phyloP scores from a whole-genome alignment of 1,140 invertebrate species.

The Tetraneura akinire region DNA sequence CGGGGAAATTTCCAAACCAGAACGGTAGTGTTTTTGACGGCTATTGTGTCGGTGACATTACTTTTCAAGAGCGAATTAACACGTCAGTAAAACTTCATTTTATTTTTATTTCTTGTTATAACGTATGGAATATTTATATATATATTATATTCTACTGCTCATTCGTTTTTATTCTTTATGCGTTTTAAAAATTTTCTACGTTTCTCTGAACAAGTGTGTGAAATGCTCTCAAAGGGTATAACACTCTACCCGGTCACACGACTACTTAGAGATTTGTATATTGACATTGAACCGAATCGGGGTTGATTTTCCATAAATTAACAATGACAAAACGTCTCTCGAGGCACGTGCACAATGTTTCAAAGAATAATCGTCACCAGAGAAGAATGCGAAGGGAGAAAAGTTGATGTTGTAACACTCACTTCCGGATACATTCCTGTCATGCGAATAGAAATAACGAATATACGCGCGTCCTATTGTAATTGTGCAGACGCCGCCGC shows the following conservation, averaged over 20 bases:
- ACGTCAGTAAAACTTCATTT: background rate
- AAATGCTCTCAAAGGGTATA: background rate
- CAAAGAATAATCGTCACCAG: background rate
- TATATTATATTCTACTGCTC: background rate
- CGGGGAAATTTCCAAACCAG: background rate
- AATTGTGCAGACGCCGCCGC: constrained; percentile 6
- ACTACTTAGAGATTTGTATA: background rate
- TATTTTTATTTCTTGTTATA: too few species aligned
- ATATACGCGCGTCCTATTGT: constrained; percentile 21
- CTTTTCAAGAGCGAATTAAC: constrained; percentile 26
- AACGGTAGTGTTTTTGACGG: constrained; percentile 40
- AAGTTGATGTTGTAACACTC: background rate
- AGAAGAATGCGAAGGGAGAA: background rate
- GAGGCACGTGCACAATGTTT: background rate
- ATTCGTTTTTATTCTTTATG: background rate
- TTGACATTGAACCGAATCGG: background rate
- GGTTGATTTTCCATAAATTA: constrained; percentile 35
- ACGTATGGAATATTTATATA: too few species aligned
- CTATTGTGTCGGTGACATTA: constrained; percentile 7
- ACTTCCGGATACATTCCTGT: constrained; percentile 3
- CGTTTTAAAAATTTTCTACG: background rate
- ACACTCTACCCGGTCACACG: background rate
- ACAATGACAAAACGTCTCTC: background rate
- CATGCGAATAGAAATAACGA: constrained; percentile 12
- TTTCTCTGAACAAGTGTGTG: background rate